Evolutionary conservation across 1,140 invertebrate species (phyloP), one percentile per base, ranked within the genome.

Genomic region (Panagrolaimus sp.): DNA sequence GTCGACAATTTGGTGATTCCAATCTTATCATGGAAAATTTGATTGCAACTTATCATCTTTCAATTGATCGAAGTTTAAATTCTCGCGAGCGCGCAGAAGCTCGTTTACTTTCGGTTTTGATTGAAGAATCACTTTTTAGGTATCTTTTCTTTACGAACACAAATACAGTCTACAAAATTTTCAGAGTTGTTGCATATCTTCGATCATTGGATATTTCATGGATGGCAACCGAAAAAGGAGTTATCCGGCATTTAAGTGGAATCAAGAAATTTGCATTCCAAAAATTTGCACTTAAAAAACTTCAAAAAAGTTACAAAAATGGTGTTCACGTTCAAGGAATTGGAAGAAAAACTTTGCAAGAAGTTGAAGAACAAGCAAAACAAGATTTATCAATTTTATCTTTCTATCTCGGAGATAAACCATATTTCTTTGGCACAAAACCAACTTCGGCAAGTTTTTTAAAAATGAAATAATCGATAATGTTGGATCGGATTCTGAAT

Each of bases 361-460:
- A 95, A 85, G 91, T 95, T 73, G 87, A 90, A 75, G 90, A 93
- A 82, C 91, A 94, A 75, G 92, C 91, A 66, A 91, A 92, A 84
- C 89, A 90, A 72, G 93, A 95, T 86, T 86, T 95, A 91, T 91
- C n/a, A 87, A 94, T 38, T 91, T 90, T 65, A 90, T 93, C 78
- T 88, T 91, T 84, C 14, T 73, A 78, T 15, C 75, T 73, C 1
- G 71, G 71, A 17, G 65, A 73, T 87, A 94, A 93, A 84, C 89
- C 89, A 9, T 96, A 92, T 88, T 94, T 95, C 88, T 94, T 94
- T 81, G 93, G 93, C 26, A 91, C 94, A 79, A 90, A 92, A 79
- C 91, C 92, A n/a, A 90, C 90, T 71, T 89, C 87, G 77, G 90
- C 91, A 65, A 68, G 15, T n/a, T n/a, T n/a, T n/a, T n/a, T n/a